Base-by-base conservation (phyloP, 2,888 invertebrate species). In the Diabrotica balteata region DNA sequence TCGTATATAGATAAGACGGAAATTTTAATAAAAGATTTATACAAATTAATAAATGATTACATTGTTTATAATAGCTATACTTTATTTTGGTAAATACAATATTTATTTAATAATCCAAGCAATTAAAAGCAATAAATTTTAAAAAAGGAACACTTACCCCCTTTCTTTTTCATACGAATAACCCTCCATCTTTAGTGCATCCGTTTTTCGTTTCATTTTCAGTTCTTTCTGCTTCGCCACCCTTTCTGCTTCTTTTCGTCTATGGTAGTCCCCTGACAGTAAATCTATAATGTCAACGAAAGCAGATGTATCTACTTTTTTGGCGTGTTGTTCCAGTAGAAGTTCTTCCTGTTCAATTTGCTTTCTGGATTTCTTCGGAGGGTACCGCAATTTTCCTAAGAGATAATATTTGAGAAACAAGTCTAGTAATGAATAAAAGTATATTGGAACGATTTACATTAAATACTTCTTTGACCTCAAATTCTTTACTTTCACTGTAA, bases 241-340 rank as follows among this genome's bases (percentile, higher is more conserved):
- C 55, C 77, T 74, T 71, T 79, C 74, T 42, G 78, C 79, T 47
- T 80, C 76, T 64, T 81, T 80, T 59, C 77, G 80, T 69, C 73
- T 76, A 73, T 81, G 82, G 76, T 90, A 89, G 43, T 86, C 87
- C 2, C 90, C 90, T 0, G 86, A 86, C 22, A 90, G 81, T 45
- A 90, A 79, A 76, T 90, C 89, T 78, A 87, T 86, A 47, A 89
- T 76, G 7, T 83, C 78, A 1, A 89, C 87, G 54, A 88, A 80
- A 80, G 77, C 76, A 11, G 76, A 71, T 53, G 75, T 74, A 6
- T 66, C 70, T 17, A 75, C 82, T 71, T 84, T 85, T 77, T 59
- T 82, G 8, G 42, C 62, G n/a, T 67, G 70, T 66, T 7, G 80
- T 80, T 75, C 70, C 49, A 71, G 63, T 55, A 72, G 72, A 9